Evolutionary conservation across 2,113 vertebrate genomes (phyloP).

Genomic region (Sardina pilchardus): DNA sequence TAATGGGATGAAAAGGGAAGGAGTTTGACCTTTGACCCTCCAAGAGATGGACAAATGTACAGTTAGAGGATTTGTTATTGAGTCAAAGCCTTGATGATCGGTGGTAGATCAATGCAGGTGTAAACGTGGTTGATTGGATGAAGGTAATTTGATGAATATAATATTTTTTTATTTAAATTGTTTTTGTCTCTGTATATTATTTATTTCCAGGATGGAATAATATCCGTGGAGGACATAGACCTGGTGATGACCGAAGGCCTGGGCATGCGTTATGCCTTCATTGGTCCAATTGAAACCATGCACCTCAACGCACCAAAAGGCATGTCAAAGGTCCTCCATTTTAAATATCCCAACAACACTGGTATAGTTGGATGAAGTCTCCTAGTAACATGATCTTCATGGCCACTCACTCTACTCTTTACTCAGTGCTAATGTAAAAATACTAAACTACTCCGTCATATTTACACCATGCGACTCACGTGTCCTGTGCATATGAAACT

Average conservation of each 20-base stretch:
- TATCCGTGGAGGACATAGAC: conserved; percentile 91
- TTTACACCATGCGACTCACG: conserved; percentile 8
- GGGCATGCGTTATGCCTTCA: conserved; percentile 94
- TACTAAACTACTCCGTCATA: not conserved
- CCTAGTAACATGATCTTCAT: not conserved
- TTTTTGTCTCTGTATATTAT: not conserved
- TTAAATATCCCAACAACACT: not conserved
- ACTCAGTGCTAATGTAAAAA: not conserved
- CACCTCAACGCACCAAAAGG: conserved; percentile 90
- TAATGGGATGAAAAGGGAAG: conserved; percentile 49
- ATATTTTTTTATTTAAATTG: not conserved
- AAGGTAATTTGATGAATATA: no score
- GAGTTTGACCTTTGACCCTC: not conserved
- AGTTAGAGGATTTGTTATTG: not conserved
- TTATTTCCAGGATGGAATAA: conserved; percentile 81
- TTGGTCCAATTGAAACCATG: conserved; percentile 96
- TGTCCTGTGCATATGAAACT: conserved; percentile 38
- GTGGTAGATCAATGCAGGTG: no score
- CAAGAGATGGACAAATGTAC: not conserved
- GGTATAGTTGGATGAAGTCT: not conserved
- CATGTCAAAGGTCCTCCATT: conserved; percentile 45
- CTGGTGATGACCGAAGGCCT: conserved; percentile 95
- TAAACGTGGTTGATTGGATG: no score
- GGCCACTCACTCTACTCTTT: not conserved
- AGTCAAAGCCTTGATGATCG: not conserved